Evolutionary conservation across 2,113 vertebrate genomes (phyloP), one percentile per base, ranked within the genome.

Genomic region (Tachysurus fulvidraco): DNA sequence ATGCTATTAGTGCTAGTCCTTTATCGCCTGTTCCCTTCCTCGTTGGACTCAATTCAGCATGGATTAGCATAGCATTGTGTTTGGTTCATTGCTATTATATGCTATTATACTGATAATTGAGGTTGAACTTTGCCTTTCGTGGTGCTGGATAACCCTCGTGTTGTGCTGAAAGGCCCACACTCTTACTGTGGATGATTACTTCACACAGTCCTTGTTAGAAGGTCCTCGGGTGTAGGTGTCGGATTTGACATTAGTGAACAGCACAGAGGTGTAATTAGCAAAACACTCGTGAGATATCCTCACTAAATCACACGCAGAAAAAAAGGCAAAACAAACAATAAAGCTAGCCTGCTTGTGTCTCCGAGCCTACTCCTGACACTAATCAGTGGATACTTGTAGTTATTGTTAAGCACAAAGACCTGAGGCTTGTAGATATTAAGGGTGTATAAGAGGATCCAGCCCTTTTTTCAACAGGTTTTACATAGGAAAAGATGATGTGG

Each of bases 11-110:
- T 36, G 57, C 73, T 64, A 83, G 85, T 88, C 59, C 81, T 84
- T 82, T 86, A 81, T 83, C 50, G 73, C 67, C 14, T 28, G 36
- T 62, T 84, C 76, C 79, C 50, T 16, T 3, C n/a, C 83, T 84
- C 83, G 57, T 65, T 12, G 25, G 82, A 54, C 81, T 85, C 89
- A 60, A 76, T 88, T 86, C 78, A 73, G 60, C 46, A 9, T 83
- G 78, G 41, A 86, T 87, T 88, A 86, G 81, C 89, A 88, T 88
- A 86, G 81, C 89, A 88, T 82, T 90, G 87, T 84, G 82, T 78
- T 23, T 54, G 52, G 65, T 69, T 88, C 76, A 73, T 82, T 73
- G 74, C 81, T 78, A 62, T 86, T 71, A 57, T 57, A 12, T 60
- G 55, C 55, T 81, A 81, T 81, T 81, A 81, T 81, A 16, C 80